phyloP scores from a whole-genome alignment of 2,113 vertebrate genomes.

The Isurus oxyrinchus region DNA sequence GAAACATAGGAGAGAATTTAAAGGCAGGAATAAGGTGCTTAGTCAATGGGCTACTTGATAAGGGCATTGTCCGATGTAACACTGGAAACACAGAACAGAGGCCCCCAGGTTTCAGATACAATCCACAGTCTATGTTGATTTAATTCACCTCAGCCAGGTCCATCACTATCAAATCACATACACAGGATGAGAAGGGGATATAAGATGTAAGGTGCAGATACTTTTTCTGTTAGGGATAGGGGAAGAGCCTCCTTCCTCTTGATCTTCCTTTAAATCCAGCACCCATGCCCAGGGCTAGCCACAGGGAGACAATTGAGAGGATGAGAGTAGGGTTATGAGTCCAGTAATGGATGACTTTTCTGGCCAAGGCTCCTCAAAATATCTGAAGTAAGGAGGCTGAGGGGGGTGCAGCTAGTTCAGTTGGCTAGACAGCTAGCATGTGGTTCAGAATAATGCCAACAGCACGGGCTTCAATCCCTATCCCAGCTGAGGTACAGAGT shows the following conservation, averaged over 20 bases:
- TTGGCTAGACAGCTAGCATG: no score
- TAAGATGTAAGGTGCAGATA: not conserved
- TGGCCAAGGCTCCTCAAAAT: not conserved
- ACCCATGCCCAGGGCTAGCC: not conserved
- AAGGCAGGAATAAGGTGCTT: not conserved
- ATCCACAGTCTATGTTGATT: no score
- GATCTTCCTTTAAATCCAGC: not conserved
- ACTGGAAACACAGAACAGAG: not conserved
- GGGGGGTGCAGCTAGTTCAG: not conserved
- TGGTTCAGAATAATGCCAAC: not conserved
- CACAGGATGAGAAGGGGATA: no score
- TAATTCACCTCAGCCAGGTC: not conserved
- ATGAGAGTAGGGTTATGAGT: not conserved
- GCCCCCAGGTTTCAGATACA: not conserved
- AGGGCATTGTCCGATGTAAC: not conserved
- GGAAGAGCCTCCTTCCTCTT: not conserved
- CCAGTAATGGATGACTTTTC: not conserved
- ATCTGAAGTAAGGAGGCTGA: not conserved
- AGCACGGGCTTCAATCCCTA: not conserved
- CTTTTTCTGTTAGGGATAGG: not conserved
- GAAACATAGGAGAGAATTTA: not conserved
- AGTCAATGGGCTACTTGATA: not conserved
- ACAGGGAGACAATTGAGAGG: not conserved
- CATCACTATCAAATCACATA: not conserved
- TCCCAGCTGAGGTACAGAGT: not conserved